phyloP scores from a whole-genome alignment of 2,113 vertebrate genomes.

The rabbit (Oryctolagus cuniculus) region DNA sequence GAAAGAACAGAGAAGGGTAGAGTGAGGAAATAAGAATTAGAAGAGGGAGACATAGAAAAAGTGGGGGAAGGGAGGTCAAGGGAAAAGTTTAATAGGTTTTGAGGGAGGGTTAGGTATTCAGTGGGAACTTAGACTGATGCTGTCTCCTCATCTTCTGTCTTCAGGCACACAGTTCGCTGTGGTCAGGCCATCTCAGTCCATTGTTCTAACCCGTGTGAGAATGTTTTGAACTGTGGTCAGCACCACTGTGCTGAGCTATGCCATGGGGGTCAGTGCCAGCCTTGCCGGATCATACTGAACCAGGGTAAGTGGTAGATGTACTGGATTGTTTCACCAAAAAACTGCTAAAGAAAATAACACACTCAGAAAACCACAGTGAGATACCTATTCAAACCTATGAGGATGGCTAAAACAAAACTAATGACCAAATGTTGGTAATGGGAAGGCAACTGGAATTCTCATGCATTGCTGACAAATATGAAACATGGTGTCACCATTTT shows the following conservation, averaged over 20 bases:
- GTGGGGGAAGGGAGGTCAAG: not conserved
- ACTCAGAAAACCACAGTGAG: not conserved
- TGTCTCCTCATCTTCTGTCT: slow-evolving; percentile 55
- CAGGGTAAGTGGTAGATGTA: slow-evolving; percentile 90
- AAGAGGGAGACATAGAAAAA: not conserved
- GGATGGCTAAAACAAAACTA: not conserved
- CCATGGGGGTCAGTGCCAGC: slow-evolving; percentile 93
- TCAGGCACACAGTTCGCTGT: slow-evolving; percentile 97
- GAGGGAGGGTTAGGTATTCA: not conserved
- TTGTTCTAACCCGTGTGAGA: slow-evolving; percentile 93
- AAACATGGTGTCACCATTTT: not conserved
- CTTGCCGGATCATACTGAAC: slow-evolving; percentile 92
- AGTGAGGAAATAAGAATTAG: not conserved
- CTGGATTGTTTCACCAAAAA: not conserved
- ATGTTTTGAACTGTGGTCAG: slow-evolving; percentile 93
- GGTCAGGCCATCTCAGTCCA: slow-evolving; percentile 92
- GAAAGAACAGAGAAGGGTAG: not conserved
- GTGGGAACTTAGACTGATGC: slow-evolving; percentile 50
- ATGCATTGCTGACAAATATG: not conserved
- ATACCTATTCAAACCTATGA: not conserved
- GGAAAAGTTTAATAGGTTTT: not conserved
- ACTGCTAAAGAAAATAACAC: not conserved
- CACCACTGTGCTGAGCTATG: slow-evolving; percentile 95
- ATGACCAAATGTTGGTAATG: not conserved
- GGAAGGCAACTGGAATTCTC: not conserved